These are phyloP conservation scores for Eciton burchellii DNA, from an alignment of 1,140 invertebrate species.

Conservation along the genomic window DNA sequence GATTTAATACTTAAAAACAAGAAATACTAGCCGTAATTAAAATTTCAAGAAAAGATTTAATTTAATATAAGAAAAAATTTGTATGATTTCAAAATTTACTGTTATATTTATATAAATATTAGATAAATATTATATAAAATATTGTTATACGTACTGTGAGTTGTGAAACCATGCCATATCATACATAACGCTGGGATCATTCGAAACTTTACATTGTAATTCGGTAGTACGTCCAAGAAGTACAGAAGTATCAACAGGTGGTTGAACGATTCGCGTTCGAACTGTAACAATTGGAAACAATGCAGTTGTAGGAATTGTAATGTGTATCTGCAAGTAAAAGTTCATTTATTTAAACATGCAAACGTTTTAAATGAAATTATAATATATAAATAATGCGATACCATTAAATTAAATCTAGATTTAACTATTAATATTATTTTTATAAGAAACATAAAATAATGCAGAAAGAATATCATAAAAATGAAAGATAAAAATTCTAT, in stretches of 20 bases:
- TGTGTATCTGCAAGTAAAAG: background rate
- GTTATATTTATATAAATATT: too few species aligned
- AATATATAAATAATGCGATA: too few species aligned
- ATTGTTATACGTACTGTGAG: conserved; percentile 88
- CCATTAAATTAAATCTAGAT: too few species aligned
- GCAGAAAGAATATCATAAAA: too few species aligned
- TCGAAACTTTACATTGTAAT: conserved; percentile 97
- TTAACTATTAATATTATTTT: too few species aligned
- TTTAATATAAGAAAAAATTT: background rate
- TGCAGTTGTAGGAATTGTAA: background rate
- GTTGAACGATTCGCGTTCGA: conserved; percentile 96
- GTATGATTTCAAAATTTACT: background rate
- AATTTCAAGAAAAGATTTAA: background rate
- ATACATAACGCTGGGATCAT: conserved; percentile 95
- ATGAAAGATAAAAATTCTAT: too few species aligned
- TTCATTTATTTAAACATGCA: too few species aligned
- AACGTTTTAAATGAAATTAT: too few species aligned
- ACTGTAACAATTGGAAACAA: conserved; percentile 86
- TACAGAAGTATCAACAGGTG: conserved; percentile 95
- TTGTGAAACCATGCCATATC: conserved; percentile 97
- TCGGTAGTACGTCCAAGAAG: conserved; percentile 95
- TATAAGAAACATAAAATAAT: too few species aligned
- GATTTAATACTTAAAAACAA: too few species aligned
- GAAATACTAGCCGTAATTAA: too few species aligned
- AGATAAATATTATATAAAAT: background rate